These are phyloP conservation scores for Gymnorhina tibicen DNA, from an alignment of 2,113 vertebrate species.

Conservation along the genomic window DNA sequence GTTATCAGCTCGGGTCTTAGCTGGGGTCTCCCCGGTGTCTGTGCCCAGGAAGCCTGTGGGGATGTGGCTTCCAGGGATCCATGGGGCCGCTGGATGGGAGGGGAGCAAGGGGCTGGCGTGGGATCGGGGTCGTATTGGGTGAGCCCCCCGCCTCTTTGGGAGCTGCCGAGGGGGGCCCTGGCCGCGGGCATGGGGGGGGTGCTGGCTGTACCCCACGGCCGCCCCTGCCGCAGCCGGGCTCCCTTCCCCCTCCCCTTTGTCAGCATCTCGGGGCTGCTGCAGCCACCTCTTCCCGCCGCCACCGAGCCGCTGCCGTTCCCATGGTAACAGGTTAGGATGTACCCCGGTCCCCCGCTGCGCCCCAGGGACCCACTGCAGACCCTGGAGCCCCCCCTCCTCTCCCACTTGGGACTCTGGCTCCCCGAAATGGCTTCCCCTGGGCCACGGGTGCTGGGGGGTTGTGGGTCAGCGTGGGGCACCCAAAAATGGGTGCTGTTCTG, in stretches of 20 bases:
- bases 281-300: conserved; percentile 26
- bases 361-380: not conserved
- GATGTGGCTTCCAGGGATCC: not conserved
- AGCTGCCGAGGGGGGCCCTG: not conserved
- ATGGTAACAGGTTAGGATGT: conserved; percentile 25
- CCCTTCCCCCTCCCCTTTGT: conserved; percentile 57
- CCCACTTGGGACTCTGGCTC: not conserved
- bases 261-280: conserved; percentile 46
- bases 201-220: not conserved
- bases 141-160: rapidly evolving
- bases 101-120: rapidly evolving
- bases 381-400: rapidly evolving
- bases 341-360: not conserved
- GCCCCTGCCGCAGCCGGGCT: not conserved
- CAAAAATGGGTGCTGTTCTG: not conserved
- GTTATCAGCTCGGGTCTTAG: no score
- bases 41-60: not conserved
- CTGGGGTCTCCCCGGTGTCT: not conserved
- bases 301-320: conserved; percentile 37
- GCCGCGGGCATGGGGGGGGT: rapidly evolving
- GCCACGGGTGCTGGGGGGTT: rapidly evolving
- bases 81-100: not conserved
- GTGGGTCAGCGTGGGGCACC: not conserved
- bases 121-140: rapidly evolving
- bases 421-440: not conserved